phyloP scores from a whole-genome alignment of 2,113 vertebrate species.

The Felis chaus region DNA sequence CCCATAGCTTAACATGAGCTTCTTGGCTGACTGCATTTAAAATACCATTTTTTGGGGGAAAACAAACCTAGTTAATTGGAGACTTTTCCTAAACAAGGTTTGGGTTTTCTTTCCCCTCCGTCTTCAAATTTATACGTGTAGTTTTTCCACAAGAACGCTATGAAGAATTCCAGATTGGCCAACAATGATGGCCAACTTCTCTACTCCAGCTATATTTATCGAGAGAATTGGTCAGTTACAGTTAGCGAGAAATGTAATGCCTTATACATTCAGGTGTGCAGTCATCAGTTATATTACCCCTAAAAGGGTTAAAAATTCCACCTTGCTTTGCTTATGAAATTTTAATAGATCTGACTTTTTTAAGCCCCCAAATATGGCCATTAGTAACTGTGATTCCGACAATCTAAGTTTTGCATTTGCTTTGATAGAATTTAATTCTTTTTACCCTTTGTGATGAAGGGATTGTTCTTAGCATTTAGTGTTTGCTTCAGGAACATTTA shows the following conservation, averaged over 20 bases:
- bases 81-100: neutral
- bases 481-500: conserved; percentile 45
- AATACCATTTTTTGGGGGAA: neutral
- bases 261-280: neutral
- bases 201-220: neutral
- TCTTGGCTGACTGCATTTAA: neutral
- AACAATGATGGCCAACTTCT: neutral
- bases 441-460: neutral
- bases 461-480: neutral
- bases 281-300: neutral
- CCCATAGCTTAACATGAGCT: neutral
- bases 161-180: neutral
- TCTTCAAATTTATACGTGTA: neutral
- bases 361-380: neutral
- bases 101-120: neutral
- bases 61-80: neutral
- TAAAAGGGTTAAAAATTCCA: neutral
- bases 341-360: neutral
- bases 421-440: conserved; percentile 41
- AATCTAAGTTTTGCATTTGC: conserved; percentile 18
- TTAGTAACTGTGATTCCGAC: neutral
- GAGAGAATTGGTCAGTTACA: neutral
- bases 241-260: neutral
- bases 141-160: neutral
- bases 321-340: neutral